Percentiles rank a stretch among this genome's conserved stretches.
Conservation (phyloP, 2,797 vertebrate species). For the Tinamus major region DNA sequence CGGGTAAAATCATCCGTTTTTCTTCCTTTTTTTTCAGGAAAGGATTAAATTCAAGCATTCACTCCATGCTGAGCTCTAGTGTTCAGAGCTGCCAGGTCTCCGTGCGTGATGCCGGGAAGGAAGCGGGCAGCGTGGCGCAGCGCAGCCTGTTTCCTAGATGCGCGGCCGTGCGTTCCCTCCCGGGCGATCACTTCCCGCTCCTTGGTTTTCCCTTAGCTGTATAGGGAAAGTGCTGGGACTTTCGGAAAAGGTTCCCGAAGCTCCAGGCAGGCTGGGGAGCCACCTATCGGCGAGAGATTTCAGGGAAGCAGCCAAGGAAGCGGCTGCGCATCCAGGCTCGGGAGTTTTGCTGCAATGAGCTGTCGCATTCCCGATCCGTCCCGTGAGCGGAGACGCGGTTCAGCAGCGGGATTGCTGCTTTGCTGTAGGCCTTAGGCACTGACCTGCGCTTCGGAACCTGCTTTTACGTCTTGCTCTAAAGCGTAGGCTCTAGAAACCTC, state of each 20-base stretch:
- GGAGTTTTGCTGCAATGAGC: background rate
- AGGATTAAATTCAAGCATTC: background rate
- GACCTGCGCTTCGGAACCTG: fast-evolving
- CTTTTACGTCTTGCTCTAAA: background rate
- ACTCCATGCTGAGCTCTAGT: fast-evolving
- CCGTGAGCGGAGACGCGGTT: fast-evolving
- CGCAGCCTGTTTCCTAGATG: background rate
- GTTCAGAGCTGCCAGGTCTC: slow-evolving; percentile 1
- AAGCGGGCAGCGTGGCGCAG: background rate
- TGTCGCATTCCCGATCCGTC: background rate
- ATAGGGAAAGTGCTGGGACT: background rate
- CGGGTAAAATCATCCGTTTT: background rate
- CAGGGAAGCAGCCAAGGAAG: background rate
- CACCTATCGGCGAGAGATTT: slow-evolving; percentile 59
- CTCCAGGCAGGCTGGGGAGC: slow-evolving; percentile 49
- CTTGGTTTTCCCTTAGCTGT: background rate
- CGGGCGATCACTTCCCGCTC: fast-evolving
- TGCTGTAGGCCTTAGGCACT: fast-evolving
- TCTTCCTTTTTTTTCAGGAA: slow-evolving; percentile 43
- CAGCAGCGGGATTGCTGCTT: fast-evolving
- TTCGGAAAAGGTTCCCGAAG: background rate
- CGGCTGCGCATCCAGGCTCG: fast-evolving
- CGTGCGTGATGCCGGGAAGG: background rate
- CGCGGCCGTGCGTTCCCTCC: background rate
- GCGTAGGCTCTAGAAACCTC: background rate